phyloP scores from a whole-genome alignment of 2,797 vertebrate species.

The Pangasius macronema region DNA sequence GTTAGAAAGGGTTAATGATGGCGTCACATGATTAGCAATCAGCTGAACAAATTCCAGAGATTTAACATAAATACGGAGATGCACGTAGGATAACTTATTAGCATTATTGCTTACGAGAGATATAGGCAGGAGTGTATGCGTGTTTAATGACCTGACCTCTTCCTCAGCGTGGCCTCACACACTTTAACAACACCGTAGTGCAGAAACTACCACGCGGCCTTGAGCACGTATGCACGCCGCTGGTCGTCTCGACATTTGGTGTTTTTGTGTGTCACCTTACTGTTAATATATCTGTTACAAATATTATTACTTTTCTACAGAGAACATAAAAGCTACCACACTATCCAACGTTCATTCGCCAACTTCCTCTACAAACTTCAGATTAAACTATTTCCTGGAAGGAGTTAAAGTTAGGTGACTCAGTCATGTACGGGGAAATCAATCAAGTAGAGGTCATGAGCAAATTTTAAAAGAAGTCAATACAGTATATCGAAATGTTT shows the following conservation, averaged over 20 bases:
- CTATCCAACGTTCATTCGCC: neutral
- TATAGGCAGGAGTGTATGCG: neutral
- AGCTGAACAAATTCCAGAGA: neutral
- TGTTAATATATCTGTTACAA: neutral
- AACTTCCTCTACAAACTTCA: neutral
- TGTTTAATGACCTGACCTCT: slow-evolving; percentile 76
- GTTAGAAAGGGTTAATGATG: neutral
- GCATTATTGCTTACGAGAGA: neutral
- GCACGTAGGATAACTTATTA: neutral
- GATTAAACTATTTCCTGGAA: neutral
- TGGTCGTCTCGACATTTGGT: too few species aligned
- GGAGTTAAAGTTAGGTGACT: neutral
- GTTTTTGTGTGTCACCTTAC: too few species aligned
- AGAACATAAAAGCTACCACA: neutral
- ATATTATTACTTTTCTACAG: neutral
- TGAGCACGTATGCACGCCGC: too few species aligned
- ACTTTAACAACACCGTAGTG: slow-evolving; percentile 94
- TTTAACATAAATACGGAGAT: neutral
- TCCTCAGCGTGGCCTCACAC: slow-evolving; percentile 89
- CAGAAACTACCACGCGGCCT: too few species aligned
- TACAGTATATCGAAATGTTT: too few species aligned
- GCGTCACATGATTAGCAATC: neutral
- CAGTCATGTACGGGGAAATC: neutral
- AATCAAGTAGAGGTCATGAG: neutral
- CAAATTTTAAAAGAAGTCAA: too few species aligned